These are phyloP conservation scores for Drosophila leonis DNA, from an alignment of 2,888 invertebrate species.

Conservation along the genomic window DNA sequence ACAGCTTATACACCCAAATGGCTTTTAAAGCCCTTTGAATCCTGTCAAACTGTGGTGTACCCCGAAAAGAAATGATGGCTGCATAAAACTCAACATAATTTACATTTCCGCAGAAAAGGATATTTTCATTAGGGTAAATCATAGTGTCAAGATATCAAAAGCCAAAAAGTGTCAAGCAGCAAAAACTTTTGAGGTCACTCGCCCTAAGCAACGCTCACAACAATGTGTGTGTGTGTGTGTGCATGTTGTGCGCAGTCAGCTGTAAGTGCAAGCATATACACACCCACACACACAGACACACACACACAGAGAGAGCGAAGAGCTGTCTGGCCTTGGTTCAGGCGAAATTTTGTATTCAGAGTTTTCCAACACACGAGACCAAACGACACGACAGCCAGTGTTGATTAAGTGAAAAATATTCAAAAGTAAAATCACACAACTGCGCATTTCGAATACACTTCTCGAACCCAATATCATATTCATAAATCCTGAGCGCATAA, in stretches of 20 bases:
- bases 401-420: conserved; percentile 41
- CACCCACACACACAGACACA: conserved; percentile 12
- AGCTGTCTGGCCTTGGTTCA: background rate
- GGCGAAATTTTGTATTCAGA: conserved; percentile 5
- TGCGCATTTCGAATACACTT: conserved; percentile 14
- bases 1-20: conserved; percentile 17
- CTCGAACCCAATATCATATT: background rate
- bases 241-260: conserved; percentile 48
- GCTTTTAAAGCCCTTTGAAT: background rate
- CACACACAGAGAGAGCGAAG: background rate
- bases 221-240: background rate
- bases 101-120: conserved; percentile 36
- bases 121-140: conserved; percentile 37
- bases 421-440: conserved; percentile 23
- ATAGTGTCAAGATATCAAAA: conserved; percentile 27
- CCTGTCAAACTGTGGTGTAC: conserved; percentile 8
- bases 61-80: conserved; percentile 6
- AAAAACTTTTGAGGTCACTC: conserved; percentile 33
- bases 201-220: conserved; percentile 16
- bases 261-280: conserved; percentile 37
- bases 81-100: conserved; percentile 32
- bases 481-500: conserved; percentile 3
- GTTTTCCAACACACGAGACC: conserved; percentile 10
- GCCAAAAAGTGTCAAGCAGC: conserved; percentile 31
- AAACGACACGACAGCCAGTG: conserved; percentile 13